Conservation (phyloP, 1,140 invertebrate species). For the Anoplophora glabripennis region DNA sequence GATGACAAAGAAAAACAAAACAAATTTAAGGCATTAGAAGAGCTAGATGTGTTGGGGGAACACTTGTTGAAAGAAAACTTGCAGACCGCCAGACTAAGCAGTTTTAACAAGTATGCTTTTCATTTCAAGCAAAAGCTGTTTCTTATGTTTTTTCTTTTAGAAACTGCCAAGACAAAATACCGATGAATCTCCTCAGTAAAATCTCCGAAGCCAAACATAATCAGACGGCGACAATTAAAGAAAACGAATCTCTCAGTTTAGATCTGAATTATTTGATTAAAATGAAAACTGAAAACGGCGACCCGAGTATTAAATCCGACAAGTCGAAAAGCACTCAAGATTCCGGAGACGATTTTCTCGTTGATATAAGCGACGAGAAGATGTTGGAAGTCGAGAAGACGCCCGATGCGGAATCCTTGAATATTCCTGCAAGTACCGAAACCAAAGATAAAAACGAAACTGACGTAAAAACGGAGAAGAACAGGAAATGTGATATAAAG, state of each 20-base stretch:
- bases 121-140: too few relatives aligned
- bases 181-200: conserved; percentile 61
- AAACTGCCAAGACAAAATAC: conserved; percentile 59
- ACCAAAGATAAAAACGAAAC: conserved; percentile 3
- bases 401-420: conserved; percentile 12
- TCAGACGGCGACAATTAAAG: conserved; percentile 9
- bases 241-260: conserved; percentile 28
- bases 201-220: conserved; percentile 30
- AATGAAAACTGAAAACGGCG: conserved; percentile 14
- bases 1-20: conserved; percentile 45
- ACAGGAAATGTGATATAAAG: conserved; percentile 35
- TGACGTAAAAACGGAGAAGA: not conserved
- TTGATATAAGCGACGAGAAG: conserved; percentile 49
- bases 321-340: conserved; percentile 7
- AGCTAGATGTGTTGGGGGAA: conserved; percentile 72
- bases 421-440: not conserved
- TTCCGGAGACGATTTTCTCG: conserved; percentile 28
- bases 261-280: conserved; percentile 40
- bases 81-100: conserved; percentile 44
- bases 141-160: conserved; percentile 4
- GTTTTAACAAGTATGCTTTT: conserved; percentile 16
- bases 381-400: conserved; percentile 17
- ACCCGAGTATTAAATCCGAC: not conserved
- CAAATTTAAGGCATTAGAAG: conserved; percentile 64
- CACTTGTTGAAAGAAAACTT: conserved; percentile 70